Evolutionary conservation across 2,888 invertebrate species (phyloP).

Genomic region (Acrobasis consociella): DNA sequence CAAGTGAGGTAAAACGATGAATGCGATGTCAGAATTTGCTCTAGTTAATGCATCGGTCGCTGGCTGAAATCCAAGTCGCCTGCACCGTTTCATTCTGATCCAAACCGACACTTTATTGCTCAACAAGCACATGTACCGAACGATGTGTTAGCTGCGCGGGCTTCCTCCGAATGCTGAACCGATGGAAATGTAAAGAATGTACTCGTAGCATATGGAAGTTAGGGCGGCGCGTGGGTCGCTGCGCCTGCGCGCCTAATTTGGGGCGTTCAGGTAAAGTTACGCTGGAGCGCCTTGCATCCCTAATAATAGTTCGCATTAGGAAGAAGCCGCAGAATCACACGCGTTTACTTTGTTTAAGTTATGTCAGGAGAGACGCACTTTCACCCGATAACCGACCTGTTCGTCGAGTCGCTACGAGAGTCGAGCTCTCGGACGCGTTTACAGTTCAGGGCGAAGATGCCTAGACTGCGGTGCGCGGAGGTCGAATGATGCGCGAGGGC

Average conservation of each 20-base stretch:
- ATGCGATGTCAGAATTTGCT: slow-evolving; percentile 63
- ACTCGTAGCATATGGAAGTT: slow-evolving; percentile 46
- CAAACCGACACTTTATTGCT: slow-evolving; percentile 73
- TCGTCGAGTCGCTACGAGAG: slow-evolving; percentile 81
- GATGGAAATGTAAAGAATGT: slow-evolving; percentile 48
- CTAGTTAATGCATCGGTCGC: slow-evolving; percentile 64
- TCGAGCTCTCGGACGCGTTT: slow-evolving; percentile 78
- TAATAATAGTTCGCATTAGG: slow-evolving; percentile 72
- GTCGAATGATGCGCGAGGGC: slow-evolving; percentile 81
- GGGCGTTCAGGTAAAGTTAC: slow-evolving; percentile 82
- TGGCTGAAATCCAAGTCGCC: slow-evolving; percentile 76
- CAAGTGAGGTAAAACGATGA: slow-evolving; percentile 42
- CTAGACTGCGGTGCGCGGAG: slow-evolving; percentile 80
- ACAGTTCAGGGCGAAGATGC: slow-evolving; percentile 75
- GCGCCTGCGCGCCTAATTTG: slow-evolving; percentile 81
- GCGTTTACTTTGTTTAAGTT: slow-evolving; percentile 53
- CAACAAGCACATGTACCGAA: slow-evolving; percentile 58
- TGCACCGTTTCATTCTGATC: slow-evolving; percentile 70
- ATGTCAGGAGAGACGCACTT: slow-evolving; percentile 62
- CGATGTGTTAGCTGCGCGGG: slow-evolving; percentile 53
- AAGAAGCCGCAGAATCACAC: slow-evolving; percentile 70
- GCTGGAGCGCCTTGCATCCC: slow-evolving; percentile 74
- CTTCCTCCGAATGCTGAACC: slow-evolving; percentile 63
- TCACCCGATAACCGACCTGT: slow-evolving; percentile 78
- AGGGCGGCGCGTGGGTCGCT: slow-evolving; percentile 67